These are phyloP conservation scores for Leptopilina boulardi DNA, from an alignment of 1,140 invertebrate genomes.

Conservation along the genomic window DNA sequence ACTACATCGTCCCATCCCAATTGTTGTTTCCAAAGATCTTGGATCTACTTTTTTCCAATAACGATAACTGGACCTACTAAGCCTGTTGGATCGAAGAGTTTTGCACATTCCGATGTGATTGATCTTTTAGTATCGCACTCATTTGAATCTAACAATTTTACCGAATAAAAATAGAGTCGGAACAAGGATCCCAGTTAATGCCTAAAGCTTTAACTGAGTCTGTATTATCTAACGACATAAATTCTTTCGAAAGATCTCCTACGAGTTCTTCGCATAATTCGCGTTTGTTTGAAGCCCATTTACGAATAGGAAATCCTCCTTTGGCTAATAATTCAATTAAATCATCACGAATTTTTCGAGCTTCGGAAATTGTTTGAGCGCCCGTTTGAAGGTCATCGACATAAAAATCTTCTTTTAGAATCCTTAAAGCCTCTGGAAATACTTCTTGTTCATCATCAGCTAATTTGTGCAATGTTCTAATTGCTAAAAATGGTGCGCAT, in stretches of 20 bases:
- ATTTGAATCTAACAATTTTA: background rate
- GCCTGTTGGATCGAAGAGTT: background rate
- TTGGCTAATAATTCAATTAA: background rate
- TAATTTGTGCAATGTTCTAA: conserved; percentile 61
- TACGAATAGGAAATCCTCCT: background rate
- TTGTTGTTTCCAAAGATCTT: background rate
- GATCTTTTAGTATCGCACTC: background rate
- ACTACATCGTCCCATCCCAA: background rate
- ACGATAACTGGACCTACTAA: background rate
- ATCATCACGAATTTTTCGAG: background rate
- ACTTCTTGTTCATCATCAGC: conserved; percentile 51
- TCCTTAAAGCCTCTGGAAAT: conserved; percentile 46
- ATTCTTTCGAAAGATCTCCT: background rate
- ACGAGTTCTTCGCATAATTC: background rate
- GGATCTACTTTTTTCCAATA: background rate
- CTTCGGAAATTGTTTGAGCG: background rate
- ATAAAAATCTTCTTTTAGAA: conserved; percentile 35
- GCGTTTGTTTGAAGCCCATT: background rate
- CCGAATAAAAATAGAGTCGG: background rate
- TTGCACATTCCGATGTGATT: background rate
- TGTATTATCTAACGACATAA: background rate
- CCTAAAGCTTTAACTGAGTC: background rate
- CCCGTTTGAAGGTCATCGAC: conserved; percentile 7
- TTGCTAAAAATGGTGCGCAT: conserved; percentile 62
- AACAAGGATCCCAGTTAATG: background rate